Percentiles rank a stretch among this genome's conserved stretches.
Conservation (phyloP, 2,888 invertebrate species). For the Blomia tropicalis region DNA sequence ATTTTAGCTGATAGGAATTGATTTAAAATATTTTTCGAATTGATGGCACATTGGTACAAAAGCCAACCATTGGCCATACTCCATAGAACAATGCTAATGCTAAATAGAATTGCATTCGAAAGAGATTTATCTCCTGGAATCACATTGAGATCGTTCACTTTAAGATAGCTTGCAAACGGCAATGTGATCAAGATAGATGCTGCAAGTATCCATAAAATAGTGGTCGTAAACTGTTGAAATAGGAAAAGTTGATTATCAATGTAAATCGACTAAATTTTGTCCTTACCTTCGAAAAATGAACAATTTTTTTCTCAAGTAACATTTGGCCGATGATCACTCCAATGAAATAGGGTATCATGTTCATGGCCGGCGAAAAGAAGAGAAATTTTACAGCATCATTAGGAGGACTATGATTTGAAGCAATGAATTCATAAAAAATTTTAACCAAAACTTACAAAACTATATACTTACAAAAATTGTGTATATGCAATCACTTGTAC, state of each 20-base stretch:
- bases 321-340: neutral
- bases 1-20: slow-evolving; percentile 18
- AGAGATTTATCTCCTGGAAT: neutral
- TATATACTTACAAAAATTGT: slow-evolving; percentile 11
- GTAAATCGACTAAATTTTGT: neutral
- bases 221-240: neutral
- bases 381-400: neutral
- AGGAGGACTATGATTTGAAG: neutral
- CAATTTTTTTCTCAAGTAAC: neutral
- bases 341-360: neutral
- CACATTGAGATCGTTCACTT: neutral
- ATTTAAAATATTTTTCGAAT: neutral
- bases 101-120: neutral
- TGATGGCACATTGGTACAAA: slow-evolving; percentile 21
- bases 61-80: slow-evolving; percentile 9
- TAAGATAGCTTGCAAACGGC: neutral
- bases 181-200: neutral
- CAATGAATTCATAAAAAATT: neutral
- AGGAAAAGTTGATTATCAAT: neutral
- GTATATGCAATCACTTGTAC: slow-evolving; percentile 11
- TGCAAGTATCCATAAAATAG: neutral
- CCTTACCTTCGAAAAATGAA: neutral
- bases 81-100: neutral
- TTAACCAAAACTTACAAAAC: slow-evolving; percentile 5
- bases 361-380: neutral